These are phyloP conservation scores for Staurois parvus DNA, from an alignment of 2,797 vertebrate species.

Conservation along the genomic window DNA sequence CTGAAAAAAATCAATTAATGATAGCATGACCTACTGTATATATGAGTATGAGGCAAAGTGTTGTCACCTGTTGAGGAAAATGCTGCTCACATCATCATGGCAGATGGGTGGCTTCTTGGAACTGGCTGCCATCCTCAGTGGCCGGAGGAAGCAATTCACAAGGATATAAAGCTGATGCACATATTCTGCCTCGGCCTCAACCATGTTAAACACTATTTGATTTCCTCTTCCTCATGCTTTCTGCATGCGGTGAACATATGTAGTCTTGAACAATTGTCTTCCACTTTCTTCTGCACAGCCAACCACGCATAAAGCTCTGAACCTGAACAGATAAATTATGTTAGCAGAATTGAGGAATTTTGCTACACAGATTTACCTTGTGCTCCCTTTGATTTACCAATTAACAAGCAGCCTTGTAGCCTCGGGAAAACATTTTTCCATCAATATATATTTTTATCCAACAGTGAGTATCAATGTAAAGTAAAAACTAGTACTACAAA, in stretches of 20 bases:
- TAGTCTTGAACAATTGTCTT: slow-evolving; percentile 97
- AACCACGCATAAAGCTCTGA: slow-evolving; percentile 95
- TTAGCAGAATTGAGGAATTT: neutral
- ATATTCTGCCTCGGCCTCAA: slow-evolving; percentile 91
- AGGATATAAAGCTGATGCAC: slow-evolving; percentile 96
- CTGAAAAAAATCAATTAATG: too few relatives aligned
- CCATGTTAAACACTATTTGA: slow-evolving; percentile 97
- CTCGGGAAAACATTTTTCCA: too few relatives aligned
- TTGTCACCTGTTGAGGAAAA: slow-evolving; percentile 96
- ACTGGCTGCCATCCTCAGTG: slow-evolving; percentile 96
- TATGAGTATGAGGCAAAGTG: neutral
- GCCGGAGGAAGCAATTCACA: slow-evolving; percentile 95
- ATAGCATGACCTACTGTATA: too few relatives aligned
- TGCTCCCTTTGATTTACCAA: too few relatives aligned
- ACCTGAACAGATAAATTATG: slow-evolving; percentile 75
- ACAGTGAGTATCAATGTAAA: too few relatives aligned
- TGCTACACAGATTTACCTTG: too few relatives aligned
- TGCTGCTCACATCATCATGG: slow-evolving; percentile 96
- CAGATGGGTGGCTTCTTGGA: slow-evolving; percentile 97
- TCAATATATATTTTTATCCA: too few relatives aligned
- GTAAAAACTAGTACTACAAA: too few relatives aligned
- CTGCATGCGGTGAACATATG: slow-evolving; percentile 93
- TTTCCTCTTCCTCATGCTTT: slow-evolving; percentile 97
- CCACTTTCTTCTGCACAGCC: slow-evolving; percentile 94
- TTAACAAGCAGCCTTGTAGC: too few relatives aligned